Percentiles rank a stretch among this genome's conserved stretches.
phyloP scores from a whole-genome alignment of 1,140 invertebrate genomes.

The Monochamus saltuarius region DNA sequence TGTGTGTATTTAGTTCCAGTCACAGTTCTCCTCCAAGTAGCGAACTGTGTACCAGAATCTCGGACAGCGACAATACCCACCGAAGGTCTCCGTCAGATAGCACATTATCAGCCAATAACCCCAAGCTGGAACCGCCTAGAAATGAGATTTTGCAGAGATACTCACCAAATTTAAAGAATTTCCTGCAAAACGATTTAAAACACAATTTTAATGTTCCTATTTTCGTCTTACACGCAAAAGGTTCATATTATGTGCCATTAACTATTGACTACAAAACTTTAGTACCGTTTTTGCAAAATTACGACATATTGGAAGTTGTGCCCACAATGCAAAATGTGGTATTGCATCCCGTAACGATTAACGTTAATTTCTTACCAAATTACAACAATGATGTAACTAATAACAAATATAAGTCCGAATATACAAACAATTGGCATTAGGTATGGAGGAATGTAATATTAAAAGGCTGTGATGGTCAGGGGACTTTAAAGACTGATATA shows the following conservation, averaged over 20 bases:
- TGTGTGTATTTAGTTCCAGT: conserved; percentile 35
- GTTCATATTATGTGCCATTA: conserved; percentile 88
- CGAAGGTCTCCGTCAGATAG: conserved; percentile 30
- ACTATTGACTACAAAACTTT: conserved; percentile 80
- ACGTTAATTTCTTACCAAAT: conserved; percentile 71
- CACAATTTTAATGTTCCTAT: conserved; percentile 66
- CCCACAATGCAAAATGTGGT: conserved; percentile 63
- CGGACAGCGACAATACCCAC: conserved; percentile 36
- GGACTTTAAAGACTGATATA: conserved; percentile 39
- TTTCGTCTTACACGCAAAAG: conserved; percentile 79
- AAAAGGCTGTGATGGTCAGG: conserved; percentile 43
- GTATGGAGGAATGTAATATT: conserved; percentile 11
- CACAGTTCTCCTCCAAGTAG: conserved; percentile 46
- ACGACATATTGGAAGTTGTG: conserved; percentile 58
- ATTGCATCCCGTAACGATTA: conserved; percentile 88
- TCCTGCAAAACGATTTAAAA: conserved; percentile 25
- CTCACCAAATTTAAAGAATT: conserved; percentile 20
- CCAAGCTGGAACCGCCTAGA: conserved; percentile 24
- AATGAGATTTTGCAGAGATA: conserved; percentile 28
- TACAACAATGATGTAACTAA: conserved; percentile 17
- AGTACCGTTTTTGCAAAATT: conserved; percentile 66
- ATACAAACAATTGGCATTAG: conserved; percentile 33
- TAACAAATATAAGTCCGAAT: conserved; percentile 34
- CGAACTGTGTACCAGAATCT: conserved; percentile 40
- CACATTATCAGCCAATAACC: conserved; percentile 23